Evolutionary conservation across 1,140 invertebrate genomes (phyloP), one percentile per base, ranked within the genome.

Genomic region (Pachypeltis micranthus): DNA sequence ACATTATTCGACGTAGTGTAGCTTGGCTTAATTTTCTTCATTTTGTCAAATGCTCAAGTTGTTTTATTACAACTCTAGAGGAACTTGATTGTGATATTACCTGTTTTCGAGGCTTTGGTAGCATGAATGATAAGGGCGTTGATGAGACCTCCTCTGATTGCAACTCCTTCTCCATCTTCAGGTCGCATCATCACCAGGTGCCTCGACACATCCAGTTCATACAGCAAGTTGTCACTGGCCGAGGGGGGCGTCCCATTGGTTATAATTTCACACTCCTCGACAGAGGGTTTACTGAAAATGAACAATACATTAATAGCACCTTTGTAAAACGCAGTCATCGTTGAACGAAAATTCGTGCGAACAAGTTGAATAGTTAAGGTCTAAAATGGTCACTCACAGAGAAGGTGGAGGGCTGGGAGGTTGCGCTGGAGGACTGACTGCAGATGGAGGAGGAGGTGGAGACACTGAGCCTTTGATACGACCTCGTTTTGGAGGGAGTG

Each of bases 81-180:
- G 28, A 7, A 58, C 57, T 65, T 59, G 62, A 67, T 63, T 44
- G 63, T 62, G 56, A 27, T 60, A 56, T 68, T 76, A 86, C 86
- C 86, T 79, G 89, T 87, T 81, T 91, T 93, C 70, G 86, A 88
- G 59, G 88, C 88, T 76, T 91, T 91, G 56, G 93, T 94, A 21
- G 94, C 94, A 72, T 93, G 88, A 62, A 96, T 90, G 63, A 97
- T 85, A 25, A 98, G 81, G 1, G 91, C 92, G 75, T 96, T 92
- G 0, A 92, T 84, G 67, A 88, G 82, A 31, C 93, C 94, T 7
- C 93, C 93, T 59, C 91, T 80, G 39, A 96, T 85, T 67, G 93
- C 91, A 0, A 91, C 88, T 4, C 88, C 87, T 64, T 93, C 90
- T 7, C 55, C 55, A 71, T 92, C 90, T 21, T 85, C 82, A 0